phyloP scores from a whole-genome alignment of 2,888 invertebrate species.

The Meandrusa payeni region DNA sequence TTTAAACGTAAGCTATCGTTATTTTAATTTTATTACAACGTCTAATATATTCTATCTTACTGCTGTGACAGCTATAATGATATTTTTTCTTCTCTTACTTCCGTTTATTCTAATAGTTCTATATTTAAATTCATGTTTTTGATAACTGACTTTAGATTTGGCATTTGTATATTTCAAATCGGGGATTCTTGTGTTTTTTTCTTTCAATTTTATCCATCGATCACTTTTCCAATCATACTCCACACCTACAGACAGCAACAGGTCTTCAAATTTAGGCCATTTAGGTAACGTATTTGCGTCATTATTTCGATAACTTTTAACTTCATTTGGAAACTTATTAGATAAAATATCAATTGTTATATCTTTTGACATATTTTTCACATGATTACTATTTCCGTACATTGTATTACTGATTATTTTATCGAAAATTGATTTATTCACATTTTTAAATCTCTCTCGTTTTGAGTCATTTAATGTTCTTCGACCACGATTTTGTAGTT shows the following conservation, averaged over 20 bases:
- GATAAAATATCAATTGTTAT: neutral
- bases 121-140: slow-evolving; percentile 69
- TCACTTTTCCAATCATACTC: slow-evolving; percentile 75
- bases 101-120: slow-evolving; percentile 66
- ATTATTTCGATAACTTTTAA: slow-evolving; percentile 23
- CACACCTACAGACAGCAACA: slow-evolving; percentile 60
- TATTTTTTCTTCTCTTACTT: slow-evolving; percentile 65
- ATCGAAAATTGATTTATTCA: neutral
- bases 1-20: slow-evolving; percentile 26
- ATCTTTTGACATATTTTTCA: slow-evolving; percentile 9
- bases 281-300: slow-evolving; percentile 13
- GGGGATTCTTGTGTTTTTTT: slow-evolving; percentile 42
- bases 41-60: slow-evolving; percentile 54
- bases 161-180: slow-evolving; percentile 28
- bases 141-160: slow-evolving; percentile 44
- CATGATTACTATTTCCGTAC: slow-evolving; percentile 36
- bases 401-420: neutral
- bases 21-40: slow-evolving; percentile 31
- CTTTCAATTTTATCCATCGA: slow-evolving; percentile 70
- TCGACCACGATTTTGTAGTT: slow-evolving; percentile 23
- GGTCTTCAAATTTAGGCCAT: slow-evolving; percentile 72
- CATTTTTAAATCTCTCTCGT: neutral
- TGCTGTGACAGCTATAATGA: slow-evolving; percentile 70
- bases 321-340: neutral
- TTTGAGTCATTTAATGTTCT: neutral